These are phyloP conservation scores for Ceyx cyanopectus DNA, from an alignment of 2,113 vertebrate species.

Conservation along the genomic window DNA sequence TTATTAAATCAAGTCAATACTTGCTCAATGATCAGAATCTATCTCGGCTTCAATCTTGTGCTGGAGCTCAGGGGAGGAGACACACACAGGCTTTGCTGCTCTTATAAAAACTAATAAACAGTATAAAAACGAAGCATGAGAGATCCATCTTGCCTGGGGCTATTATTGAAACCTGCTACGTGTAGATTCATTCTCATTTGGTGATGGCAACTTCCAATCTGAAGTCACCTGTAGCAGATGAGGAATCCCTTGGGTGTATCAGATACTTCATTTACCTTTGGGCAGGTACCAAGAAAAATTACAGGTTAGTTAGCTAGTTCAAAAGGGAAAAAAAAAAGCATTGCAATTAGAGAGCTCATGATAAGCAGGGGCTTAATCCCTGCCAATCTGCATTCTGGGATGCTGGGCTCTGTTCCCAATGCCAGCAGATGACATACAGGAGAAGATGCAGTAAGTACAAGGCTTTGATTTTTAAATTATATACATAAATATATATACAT, in stretches of 20 bases:
- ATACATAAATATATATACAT: background rate
- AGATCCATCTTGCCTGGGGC: background rate
- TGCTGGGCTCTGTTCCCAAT: constrained; percentile 33
- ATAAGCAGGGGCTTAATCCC: constrained; percentile 13
- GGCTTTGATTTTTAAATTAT: constrained; percentile 58
- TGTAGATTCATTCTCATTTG: constrained; percentile 13
- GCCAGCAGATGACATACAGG: constrained; percentile 36
- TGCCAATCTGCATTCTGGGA: constrained; percentile 56
- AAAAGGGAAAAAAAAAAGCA: constrained; percentile 41
- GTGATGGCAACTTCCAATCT: constrained; percentile 42
- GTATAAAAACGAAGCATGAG: background rate
- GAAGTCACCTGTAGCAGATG: constrained; percentile 58
- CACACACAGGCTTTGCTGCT: background rate
- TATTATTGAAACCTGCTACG: background rate
- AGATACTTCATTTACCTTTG: constrained; percentile 54
- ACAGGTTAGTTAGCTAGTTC: constrained; percentile 56
- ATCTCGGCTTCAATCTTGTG: background rate
- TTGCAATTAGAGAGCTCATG: constrained; percentile 52
- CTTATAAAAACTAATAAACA: background rate
- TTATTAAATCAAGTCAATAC: constrained; percentile 45
- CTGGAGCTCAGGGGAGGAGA: constrained; percentile 13
- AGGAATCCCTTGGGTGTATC: constrained; percentile 65
- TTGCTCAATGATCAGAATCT: constrained; percentile 43
- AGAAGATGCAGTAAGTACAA: constrained; percentile 11
- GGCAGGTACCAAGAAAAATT: constrained; percentile 61